Evolutionary conservation across 1,140 invertebrate species (phyloP), one percentile per base, ranked within the genome.

Genomic region (Penaeus chinensis): DNA sequence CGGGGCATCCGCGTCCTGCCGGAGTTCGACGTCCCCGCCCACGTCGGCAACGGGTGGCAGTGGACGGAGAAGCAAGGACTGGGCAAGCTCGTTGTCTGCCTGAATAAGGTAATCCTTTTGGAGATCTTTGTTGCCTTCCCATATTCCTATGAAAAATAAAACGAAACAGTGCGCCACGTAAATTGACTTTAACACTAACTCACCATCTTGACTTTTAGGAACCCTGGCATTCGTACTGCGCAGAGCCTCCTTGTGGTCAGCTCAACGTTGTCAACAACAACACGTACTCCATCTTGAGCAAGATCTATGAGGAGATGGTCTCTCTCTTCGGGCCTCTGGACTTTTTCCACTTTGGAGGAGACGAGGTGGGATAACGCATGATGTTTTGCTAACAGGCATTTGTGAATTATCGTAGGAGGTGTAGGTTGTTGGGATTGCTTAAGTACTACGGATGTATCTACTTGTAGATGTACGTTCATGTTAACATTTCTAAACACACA

Each of bases 41-140:
- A 98, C 91, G 96, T 96, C 22, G 96, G 96, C 47, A 96, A 97
- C 92, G 96, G 96, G 13, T 97, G 96, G 96, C 96, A 97, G 92
- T 94, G 93, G 93, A 93, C 93, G 71, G 93, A 94, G 85, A 94
- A 94, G 61, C 93, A 94, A 71, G 94, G 95, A 89, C 94, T 90
- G 42, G 91, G 91, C 5, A 92, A 92, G 91, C 22, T 94, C 90
- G 62, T 91, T 3, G 92, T 94, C 20, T 94, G 94, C 85, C 93
- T 94, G 66, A 93, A 95, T 91, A 62, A 88, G 84, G 89, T 89
- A 22, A 62, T 10, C 54, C 11, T 11, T 54, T 54, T 54, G 16
- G 2, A 54, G 10, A 54, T 16, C 11, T 8, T 54, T 54, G 16
- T 54, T 16, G 54, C 2, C 54, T 54, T 0, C 16, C 11, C 10